Percentiles rank a stretch among this genome's conserved stretches.
Evolutionary conservation across 2,113 vertebrate genomes (phyloP).

Genomic region (Oncorhynchus mykiss): DNA sequence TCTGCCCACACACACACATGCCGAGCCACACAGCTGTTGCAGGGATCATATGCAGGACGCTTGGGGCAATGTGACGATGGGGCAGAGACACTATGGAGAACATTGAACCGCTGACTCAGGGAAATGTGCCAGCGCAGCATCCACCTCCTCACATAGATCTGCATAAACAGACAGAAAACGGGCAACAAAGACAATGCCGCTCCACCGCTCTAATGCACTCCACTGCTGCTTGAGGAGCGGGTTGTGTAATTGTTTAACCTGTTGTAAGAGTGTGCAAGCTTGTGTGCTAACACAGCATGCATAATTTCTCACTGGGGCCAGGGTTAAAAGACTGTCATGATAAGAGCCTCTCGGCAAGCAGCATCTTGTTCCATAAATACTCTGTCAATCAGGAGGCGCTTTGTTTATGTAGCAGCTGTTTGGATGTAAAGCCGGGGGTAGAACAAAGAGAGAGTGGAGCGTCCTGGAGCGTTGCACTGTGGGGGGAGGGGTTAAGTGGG

Average conservation of each 20-base stretch:
- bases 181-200: neutral
- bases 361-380: neutral
- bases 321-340: neutral
- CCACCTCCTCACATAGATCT: neutral
- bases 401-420: slow-evolving; percentile 1
- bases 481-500: neutral
- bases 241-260: neutral
- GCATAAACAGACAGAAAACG: neutral
- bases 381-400: neutral
- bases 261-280: neutral
- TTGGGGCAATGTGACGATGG: too few relatives aligned
- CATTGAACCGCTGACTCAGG: too few relatives aligned
- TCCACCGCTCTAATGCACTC: neutral
- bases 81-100: too few relatives aligned
- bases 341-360: neutral
- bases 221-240: neutral
- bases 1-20: too few relatives aligned
- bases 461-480: neutral
- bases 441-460: neutral
- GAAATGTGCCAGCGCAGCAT: neutral
- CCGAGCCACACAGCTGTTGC: too few relatives aligned
- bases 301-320: neutral
- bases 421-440: neutral
- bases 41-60: too few relatives aligned
- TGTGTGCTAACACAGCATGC: neutral